phyloP scores from a whole-genome alignment of 2,888 invertebrate species.

The Cantharis nigra region DNA sequence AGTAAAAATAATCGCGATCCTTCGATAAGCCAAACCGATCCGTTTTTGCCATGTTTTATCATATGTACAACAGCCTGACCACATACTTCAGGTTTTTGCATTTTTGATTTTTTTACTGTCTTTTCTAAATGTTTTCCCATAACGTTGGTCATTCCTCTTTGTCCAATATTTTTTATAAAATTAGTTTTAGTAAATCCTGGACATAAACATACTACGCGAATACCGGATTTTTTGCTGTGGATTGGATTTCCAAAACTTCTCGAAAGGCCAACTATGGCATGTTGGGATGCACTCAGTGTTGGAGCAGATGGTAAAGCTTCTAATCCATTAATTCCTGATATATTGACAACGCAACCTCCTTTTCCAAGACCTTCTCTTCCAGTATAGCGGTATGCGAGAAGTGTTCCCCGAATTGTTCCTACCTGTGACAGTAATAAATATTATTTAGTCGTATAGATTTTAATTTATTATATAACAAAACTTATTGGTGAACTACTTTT shows the following conservation, averaged over 20 bases:
- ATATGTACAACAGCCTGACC: slow-evolving; percentile 47
- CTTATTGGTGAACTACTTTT: background rate
- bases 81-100: slow-evolving; percentile 46
- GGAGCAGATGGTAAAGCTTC: slow-evolving; percentile 56
- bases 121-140: slow-evolving; percentile 37
- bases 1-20: slow-evolving; percentile 43
- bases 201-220: slow-evolving; percentile 52
- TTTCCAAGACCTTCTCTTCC: slow-evolving; percentile 51
- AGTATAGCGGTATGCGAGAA: slow-evolving; percentile 53
- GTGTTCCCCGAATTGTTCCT: slow-evolving; percentile 51
- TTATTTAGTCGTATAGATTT: background rate
- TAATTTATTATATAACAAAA: background rate
- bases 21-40: slow-evolving; percentile 51
- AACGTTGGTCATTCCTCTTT: slow-evolving; percentile 39
- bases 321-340: slow-evolving; percentile 58
- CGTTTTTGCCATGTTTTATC: slow-evolving; percentile 44
- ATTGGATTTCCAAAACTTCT: slow-evolving; percentile 48
- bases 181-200: slow-evolving; percentile 51
- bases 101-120: slow-evolving; percentile 34
- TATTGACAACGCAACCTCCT: slow-evolving; percentile 60
- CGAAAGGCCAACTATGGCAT: slow-evolving; percentile 49
- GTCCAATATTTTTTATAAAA: slow-evolving; percentile 42
- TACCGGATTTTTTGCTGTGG: slow-evolving; percentile 46
- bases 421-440: slow-evolving; percentile 40
- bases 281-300: slow-evolving; percentile 55